Evolutionary conservation across 2,113 vertebrate species (phyloP).

Genomic region (Ardeotis arabs): DNA sequence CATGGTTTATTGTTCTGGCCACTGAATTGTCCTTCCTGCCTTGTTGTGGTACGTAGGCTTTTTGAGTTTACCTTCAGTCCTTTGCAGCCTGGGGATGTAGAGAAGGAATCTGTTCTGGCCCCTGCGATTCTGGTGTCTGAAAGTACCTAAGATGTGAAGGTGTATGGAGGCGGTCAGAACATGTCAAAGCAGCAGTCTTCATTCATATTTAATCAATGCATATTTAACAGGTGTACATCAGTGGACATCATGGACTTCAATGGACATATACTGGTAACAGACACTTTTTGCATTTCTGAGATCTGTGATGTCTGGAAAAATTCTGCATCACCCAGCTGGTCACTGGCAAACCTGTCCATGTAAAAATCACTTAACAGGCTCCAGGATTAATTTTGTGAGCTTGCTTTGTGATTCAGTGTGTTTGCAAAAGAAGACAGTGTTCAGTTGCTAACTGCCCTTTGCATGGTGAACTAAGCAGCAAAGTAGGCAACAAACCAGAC

Average conservation of each 20-base stretch:
- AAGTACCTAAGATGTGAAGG: not conserved
- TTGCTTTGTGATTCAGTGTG: not conserved
- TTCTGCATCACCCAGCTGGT: not conserved
- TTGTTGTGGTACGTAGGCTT: not conserved
- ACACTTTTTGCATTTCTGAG: not conserved
- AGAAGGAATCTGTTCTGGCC: not conserved
- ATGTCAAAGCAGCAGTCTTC: not conserved
- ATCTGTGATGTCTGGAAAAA: not conserved
- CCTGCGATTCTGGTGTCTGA: not conserved
- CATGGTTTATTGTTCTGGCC: not conserved
- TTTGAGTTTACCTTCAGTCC: not conserved
- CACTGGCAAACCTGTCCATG: accelerated
- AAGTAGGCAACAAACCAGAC: not conserved
- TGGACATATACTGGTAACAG: accelerated
- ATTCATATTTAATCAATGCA: too few relatives aligned
- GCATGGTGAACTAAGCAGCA: not conserved
- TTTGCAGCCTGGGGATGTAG: not conserved
- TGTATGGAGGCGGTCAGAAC: not conserved
- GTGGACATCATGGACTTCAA: accelerated
- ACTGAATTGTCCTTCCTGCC: not conserved
- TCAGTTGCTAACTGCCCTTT: not conserved
- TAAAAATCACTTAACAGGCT: not conserved
- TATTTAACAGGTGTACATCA: not conserved
- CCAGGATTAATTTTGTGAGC: not conserved
- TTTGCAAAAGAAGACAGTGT: not conserved